Conservation (phyloP, 2,113 vertebrate genomes). For the Tonatia bakeri region DNA sequence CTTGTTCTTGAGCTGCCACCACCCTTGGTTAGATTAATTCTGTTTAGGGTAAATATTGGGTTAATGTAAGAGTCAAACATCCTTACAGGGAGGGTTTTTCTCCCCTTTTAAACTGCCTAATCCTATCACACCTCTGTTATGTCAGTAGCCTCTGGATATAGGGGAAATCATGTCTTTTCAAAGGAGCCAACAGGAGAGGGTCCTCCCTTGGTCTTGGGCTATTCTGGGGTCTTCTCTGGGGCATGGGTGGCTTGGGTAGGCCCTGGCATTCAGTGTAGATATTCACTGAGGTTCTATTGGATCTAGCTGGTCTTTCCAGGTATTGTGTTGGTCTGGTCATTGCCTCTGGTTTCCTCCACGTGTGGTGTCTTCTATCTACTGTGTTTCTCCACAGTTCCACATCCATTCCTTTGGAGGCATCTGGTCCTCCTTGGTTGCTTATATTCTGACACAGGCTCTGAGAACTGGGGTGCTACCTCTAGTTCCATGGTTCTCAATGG, state of each 20-base stretch:
- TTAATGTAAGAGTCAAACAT: background rate
- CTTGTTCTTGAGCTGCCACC: background rate
- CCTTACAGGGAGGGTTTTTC: background rate
- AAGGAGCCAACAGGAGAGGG: background rate
- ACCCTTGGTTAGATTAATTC: background rate
- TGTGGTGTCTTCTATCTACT: background rate
- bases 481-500: background rate
- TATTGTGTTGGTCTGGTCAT: background rate
- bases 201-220: accelerated
- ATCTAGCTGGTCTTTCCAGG: background rate
- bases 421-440: background rate
- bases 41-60: background rate
- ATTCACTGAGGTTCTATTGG: background rate
- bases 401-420: background rate
- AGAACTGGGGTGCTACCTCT: background rate
- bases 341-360: background rate
- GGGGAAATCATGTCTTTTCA: background rate
- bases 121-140: background rate
- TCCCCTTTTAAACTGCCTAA: background rate
- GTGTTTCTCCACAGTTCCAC: background rate
- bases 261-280: background rate
- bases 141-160: background rate
- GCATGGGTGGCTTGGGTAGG: background rate
- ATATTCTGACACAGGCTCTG: background rate
- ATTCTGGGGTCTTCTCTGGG: background rate